Base-by-base conservation (phyloP, 2,888 invertebrate genomes). In the Agriopis marginaria region DNA sequence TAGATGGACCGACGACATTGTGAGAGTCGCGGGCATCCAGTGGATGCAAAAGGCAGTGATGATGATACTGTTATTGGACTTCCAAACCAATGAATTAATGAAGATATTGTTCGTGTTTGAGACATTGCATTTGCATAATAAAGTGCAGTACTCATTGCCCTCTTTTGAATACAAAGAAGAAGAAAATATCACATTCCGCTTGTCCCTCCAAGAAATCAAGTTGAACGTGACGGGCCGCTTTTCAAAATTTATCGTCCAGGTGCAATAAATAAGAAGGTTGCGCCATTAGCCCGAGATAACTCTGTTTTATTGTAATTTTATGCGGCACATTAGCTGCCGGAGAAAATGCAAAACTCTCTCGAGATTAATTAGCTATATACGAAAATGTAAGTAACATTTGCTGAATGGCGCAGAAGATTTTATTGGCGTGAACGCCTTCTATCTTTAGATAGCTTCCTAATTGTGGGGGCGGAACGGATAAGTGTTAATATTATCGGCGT, bases 251-350 rank as follows among this genome's bases (percentile, higher is more conserved):
- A 77, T 72, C 77, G 80, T 68, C 70, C 80, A 83, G 82, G 82
- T 83, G 82, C 80, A 79, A 89, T 89, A 87, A 87, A 89, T 87
- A 86, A 84, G 84, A 83, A 82, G 82, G 79, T 79, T 77, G 72
- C 79, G 79, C 86, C 87, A 86, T 89, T 77, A 76, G 76, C 64
- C 63, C 68, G 68, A 86, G 88, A 89, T 89, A 89, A 87, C 84
- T 81, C 84, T 84, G 83, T 80, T 89, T 89, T 89, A 90, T 89
- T 85, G 89, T 88, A 87, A 90, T 79, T 77, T 79, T 90, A 90
- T 90, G 86, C 89, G 80, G 79, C 81, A 85, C 86, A 86, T 88
- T 89, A 89, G 83, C 81, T 72, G 70, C 64, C 62, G 66, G 75
- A 72, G 76, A 75, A 75, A 78, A 78, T 78, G 74, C 76, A 75